Evolutionary conservation across 2,797 vertebrate species (phyloP).

Genomic region (Brachymystax lenok): DNA sequence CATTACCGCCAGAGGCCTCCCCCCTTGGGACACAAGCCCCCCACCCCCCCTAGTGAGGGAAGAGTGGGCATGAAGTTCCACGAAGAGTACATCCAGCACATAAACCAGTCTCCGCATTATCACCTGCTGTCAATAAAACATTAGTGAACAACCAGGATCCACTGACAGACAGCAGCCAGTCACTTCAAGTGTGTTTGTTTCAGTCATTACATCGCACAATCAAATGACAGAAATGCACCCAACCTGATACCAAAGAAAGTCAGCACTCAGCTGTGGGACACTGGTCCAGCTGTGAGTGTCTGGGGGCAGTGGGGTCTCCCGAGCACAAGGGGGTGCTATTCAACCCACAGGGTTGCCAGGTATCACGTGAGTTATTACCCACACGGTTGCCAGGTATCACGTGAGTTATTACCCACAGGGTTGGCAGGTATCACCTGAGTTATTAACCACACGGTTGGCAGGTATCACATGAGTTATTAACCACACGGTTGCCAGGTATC

Average conservation of each 20-base stretch:
- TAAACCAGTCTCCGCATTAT: background rate
- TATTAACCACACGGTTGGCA: too few species aligned
- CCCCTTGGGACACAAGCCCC: background rate
- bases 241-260: background rate
- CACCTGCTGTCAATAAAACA: conserved; percentile 3
- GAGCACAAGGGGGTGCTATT: background rate
- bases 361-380: too few species aligned
- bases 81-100: background rate
- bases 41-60: background rate
- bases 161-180: background rate
- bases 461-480: too few species aligned
- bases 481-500: too few species aligned
- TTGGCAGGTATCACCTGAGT: too few species aligned
- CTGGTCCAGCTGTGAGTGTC: background rate
- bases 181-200: background rate
- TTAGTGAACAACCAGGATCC: background rate
- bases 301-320: background rate
- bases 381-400: too few species aligned
- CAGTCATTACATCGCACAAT: background rate
- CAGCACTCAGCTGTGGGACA: background rate
- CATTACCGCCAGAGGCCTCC: conserved; percentile 38
- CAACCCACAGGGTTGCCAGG: background rate
- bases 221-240: background rate
- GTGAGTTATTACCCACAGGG: too few species aligned
- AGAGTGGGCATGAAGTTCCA: background rate